Percentiles rank a stretch among this genome's conserved stretches.
These are phyloP conservation scores for Choloepus didactylus DNA, from an alignment of 2,797 vertebrate genomes.

Conservation along the genomic window DNA sequence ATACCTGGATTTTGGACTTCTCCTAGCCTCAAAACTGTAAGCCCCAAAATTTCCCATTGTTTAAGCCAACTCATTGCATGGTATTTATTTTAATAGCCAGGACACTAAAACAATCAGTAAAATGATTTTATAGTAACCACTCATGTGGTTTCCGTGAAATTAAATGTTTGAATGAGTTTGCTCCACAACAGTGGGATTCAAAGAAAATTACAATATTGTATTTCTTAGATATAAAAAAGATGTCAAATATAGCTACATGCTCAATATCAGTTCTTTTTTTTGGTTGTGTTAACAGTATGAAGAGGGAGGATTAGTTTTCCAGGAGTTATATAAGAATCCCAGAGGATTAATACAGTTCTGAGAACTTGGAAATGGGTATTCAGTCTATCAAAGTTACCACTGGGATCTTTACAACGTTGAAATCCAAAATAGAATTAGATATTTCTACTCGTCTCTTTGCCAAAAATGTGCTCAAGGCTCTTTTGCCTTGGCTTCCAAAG, in stretches of 20 bases:
- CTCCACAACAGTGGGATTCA: background rate
- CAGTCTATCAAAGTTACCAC: background rate
- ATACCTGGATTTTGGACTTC: too few species aligned
- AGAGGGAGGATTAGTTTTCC: background rate
- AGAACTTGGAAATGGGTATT: background rate
- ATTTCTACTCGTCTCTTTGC: background rate
- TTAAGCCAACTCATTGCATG: too few species aligned
- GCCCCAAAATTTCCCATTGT: too few species aligned
- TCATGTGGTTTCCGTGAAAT: background rate
- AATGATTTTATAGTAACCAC: background rate
- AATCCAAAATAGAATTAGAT: background rate
- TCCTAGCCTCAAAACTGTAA: too few species aligned
- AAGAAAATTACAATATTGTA: background rate
- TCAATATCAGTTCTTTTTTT: background rate
- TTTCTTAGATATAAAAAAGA: background rate
- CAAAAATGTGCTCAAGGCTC: background rate
- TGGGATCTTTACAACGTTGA: background rate
- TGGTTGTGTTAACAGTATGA: background rate
- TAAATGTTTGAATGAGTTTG: conserved; percentile 16
- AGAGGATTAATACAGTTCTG: background rate
- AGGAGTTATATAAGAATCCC: background rate
- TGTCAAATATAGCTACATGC: background rate
- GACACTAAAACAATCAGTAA: background rate
- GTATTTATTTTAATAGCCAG: too few species aligned
- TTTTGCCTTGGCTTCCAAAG: conserved; percentile 11